These are phyloP conservation scores for Scophthalmus maximus DNA, from an alignment of 2,113 vertebrate species.

Conservation along the genomic window DNA sequence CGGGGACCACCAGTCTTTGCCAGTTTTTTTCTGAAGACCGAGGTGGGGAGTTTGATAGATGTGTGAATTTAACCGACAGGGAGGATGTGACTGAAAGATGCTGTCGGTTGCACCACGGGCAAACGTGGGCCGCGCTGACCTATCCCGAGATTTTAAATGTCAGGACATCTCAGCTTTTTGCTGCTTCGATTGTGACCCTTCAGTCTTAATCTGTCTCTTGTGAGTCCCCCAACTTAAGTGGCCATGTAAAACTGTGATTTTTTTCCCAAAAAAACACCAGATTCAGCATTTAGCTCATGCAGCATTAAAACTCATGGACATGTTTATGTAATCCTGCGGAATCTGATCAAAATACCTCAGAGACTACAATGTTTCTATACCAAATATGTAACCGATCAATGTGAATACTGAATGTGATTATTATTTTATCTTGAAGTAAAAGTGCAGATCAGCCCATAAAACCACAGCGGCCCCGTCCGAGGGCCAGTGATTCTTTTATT, in stretches of 20 bases:
- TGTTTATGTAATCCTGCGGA: background rate
- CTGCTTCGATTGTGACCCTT: constrained; percentile 28
- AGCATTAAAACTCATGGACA: constrained; percentile 35
- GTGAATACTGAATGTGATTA: background rate
- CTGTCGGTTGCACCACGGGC: background rate
- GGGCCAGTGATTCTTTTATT: constrained; percentile 10
- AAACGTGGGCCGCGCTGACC: background rate
- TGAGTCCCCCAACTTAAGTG: constrained; percentile 30
- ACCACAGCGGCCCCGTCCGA: background rate
- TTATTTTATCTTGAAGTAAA: background rate
- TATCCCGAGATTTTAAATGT: background rate
- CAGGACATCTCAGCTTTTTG: background rate
- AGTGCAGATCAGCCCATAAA: constrained; percentile 7
- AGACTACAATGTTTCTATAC: background rate
- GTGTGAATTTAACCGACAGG: too few species aligned
- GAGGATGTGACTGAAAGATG: background rate
- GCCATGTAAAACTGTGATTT: constrained; percentile 38
- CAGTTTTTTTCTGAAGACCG: background rate
- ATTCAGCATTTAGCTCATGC: constrained; percentile 51
- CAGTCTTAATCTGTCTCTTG: constrained; percentile 48
- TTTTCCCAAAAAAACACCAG: constrained; percentile 11
- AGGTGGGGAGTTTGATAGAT: too few species aligned
- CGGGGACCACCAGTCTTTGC: background rate
- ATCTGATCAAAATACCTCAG: constrained; percentile 12
- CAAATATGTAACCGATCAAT: background rate